Percentiles rank a stretch among this genome's conserved stretches.
phyloP scores from a whole-genome alignment of 1,140 invertebrate species.

The Hormaphis cornu region DNA sequence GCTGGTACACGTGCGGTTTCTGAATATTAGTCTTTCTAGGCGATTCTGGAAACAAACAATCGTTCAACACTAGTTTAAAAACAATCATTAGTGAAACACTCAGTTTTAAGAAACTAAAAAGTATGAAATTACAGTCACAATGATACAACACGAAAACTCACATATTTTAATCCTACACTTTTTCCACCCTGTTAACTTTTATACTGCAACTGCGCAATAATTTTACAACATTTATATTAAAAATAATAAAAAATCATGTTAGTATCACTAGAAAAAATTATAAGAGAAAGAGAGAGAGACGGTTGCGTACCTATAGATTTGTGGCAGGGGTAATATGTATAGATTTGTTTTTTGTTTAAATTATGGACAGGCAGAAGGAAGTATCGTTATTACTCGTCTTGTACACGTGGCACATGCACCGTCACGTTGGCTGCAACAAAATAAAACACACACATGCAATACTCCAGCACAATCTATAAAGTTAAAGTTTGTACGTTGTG shows the following conservation, averaged over 20 bases:
- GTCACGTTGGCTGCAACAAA: slow-evolving; percentile 35
- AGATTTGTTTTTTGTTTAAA: slow-evolving; percentile 27
- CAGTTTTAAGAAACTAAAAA: too few relatives aligned
- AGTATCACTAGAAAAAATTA: background rate
- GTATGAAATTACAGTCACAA: too few relatives aligned
- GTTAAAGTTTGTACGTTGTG: background rate
- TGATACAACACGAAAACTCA: too few relatives aligned
- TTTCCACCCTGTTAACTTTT: too few relatives aligned
- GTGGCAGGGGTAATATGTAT: slow-evolving; percentile 26
- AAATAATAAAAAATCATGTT: background rate
- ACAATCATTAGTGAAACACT: too few relatives aligned
- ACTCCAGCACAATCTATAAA: slow-evolving; percentile 21
- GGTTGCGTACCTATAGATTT: slow-evolving; percentile 25
- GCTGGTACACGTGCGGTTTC: slow-evolving; percentile 5
- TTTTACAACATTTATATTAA: background rate
- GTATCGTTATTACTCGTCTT: slow-evolving; percentile 30
- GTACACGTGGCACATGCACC: slow-evolving; percentile 33
- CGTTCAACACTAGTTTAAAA: background rate
- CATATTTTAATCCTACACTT: too few relatives aligned
- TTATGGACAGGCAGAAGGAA: slow-evolving; percentile 32
- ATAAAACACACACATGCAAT: slow-evolving; percentile 32
- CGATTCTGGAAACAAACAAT: slow-evolving; percentile 3
- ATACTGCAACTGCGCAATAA: too few relatives aligned
- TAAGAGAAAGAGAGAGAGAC: slow-evolving; percentile 2
- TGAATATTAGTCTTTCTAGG: slow-evolving; percentile 9